Conservation (phyloP, 2,888 invertebrate species). For the Torymus texanus region DNA sequence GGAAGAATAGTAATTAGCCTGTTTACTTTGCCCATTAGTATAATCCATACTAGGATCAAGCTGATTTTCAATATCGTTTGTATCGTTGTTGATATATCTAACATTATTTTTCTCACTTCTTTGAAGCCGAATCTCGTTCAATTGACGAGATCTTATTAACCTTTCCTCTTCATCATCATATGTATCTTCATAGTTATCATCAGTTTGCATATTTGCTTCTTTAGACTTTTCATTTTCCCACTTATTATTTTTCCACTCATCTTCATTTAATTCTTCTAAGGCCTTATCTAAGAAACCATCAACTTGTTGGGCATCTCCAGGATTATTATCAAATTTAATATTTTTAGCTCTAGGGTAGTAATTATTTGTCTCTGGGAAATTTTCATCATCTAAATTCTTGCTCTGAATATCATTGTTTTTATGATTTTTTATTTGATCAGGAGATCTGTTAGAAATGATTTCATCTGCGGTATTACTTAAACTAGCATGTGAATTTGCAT, state of each 20-base stretch:
- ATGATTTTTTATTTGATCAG: conserved; percentile 56
- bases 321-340: conserved; percentile 49
- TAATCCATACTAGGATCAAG: conserved; percentile 66
- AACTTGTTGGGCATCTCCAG: conserved; percentile 41
- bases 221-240: conserved; percentile 57
- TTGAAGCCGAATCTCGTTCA: conserved; percentile 65
- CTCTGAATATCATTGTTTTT: conserved; percentile 55
- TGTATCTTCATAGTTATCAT: conserved; percentile 61
- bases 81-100: conserved; percentile 57
- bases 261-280: conserved; percentile 56
- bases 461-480: conserved; percentile 61
- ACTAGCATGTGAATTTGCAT: conserved; percentile 73
- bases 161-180: conserved; percentile 62
- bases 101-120: conserved; percentile 60
- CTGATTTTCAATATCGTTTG: conserved; percentile 56
- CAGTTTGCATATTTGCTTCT: conserved; percentile 40
- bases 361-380: conserved; percentile 52
- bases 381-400: conserved; percentile 51
- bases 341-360: conserved; percentile 50
- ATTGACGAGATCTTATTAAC: conserved; percentile 52
- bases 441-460: conserved; percentile 63
- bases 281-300: conserved; percentile 48
- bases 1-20: conserved; percentile 58
- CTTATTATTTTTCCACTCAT: conserved; percentile 61
- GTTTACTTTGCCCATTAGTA: conserved; percentile 63